Evolutionary conservation across 2,888 invertebrate species (phyloP), one percentile per base, ranked within the genome.

Genomic region (Ennomos erosarius): DNA sequence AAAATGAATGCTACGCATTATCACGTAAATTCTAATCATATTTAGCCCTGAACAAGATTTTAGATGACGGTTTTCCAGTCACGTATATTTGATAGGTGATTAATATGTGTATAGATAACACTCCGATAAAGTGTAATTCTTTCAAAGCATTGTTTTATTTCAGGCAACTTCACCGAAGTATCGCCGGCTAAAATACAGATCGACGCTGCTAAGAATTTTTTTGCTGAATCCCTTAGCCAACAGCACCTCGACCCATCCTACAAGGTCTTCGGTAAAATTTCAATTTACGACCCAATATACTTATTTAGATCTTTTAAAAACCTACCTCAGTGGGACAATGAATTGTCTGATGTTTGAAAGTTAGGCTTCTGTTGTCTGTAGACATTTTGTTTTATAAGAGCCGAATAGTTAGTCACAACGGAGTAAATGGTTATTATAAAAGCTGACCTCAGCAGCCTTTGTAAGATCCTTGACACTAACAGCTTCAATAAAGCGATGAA

Each of bases 101-200:
- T 26, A 4, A 26, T 26, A 4, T 26, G 4, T 26, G 26, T 26
- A 3, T 26, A 3, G 1, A 26, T 26, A 26, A 26, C 26, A 26
- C 26, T 16, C 16, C 16, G 16, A 16, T 16, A 16, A 16, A 16
- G 16, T 16, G 26, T 26, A 10, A 38, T n/a, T 59, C 34, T 43
- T 9, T 26, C 16, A 10, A 13, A 35, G 36, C 26, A 26, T 26
- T 26, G 26, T 26, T 26, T 26, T 26, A 33, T 79, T 79, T 16
- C 75, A 88, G 87, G 87, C 47, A 81, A 85, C 67, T 88, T 76
- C 64, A 78, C 76, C 8, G 58, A 69, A 16, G 58, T 52, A 0
- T 33, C 71, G 9, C 85, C 87, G 0, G 60, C 76, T 0, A 34
- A 11, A 1, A 54, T 49, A 0, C 87, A 87, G 59, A 54, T 85